These are phyloP conservation scores for Galleria mellonella DNA, from an alignment of 1,140 invertebrate species.

Conservation along the genomic window DNA sequence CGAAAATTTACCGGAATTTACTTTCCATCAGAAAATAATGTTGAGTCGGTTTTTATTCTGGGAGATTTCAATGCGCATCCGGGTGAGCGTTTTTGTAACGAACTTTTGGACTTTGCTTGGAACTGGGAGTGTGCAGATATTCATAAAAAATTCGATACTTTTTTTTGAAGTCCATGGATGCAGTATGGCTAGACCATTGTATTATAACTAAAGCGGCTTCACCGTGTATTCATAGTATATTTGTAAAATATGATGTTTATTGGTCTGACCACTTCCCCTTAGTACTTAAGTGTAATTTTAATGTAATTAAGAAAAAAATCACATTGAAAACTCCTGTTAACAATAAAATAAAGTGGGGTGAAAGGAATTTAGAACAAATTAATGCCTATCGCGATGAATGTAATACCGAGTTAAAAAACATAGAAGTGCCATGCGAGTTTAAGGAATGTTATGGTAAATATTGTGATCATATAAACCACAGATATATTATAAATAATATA, in stretches of 20 bases:
- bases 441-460: no score
- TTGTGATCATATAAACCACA: no score
- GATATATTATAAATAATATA: no score
- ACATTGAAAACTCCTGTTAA: not conserved
- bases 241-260: not conserved
- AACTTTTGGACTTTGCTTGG: not conserved
- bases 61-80: conserved; percentile 9
- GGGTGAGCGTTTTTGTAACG: not conserved
- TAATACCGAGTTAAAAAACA: not conserved
- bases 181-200: conserved; percentile 2
- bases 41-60: not conserved
- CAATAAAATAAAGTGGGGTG: not conserved
- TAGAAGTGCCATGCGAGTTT: not conserved
- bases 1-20: conserved; percentile 2
- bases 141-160: not conserved
- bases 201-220: not conserved
- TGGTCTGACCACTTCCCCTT: not conserved
- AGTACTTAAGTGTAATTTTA: not conserved
- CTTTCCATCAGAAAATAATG: not conserved
- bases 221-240: not conserved
- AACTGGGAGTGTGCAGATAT: not conserved
- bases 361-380: not conserved
- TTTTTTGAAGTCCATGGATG: not conserved
- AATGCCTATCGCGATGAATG: not conserved
- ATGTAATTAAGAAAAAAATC: not conserved